A percentile compares a stretch with the other conserved stretches of the same genome.
Evolutionary conservation across 1,140 invertebrate species (phyloP).

Genomic region (Hycleus phaleratus): DNA sequence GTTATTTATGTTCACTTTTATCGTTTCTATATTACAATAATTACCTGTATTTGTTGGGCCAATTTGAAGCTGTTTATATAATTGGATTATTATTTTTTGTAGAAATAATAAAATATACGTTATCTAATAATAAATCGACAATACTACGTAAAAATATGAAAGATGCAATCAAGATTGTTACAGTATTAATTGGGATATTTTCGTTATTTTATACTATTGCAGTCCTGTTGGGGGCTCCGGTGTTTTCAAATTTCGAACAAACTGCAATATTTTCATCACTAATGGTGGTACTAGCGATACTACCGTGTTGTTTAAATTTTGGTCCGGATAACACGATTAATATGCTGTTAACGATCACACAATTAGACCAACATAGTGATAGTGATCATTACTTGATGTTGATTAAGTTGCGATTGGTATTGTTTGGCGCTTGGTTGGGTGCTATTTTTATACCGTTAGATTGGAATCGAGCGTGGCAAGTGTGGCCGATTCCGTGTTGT

Average conservation of each 20-base stretch:
- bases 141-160: constrained; percentile 21
- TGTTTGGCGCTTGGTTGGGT: constrained; percentile 82
- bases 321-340: constrained; percentile 50
- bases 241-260: constrained; percentile 56
- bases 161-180: constrained; percentile 39
- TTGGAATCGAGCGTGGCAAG: constrained; percentile 87
- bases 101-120: constrained; percentile 30
- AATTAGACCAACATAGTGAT: constrained; percentile 43
- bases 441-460: constrained; percentile 83
- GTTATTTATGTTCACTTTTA: constrained; percentile 20
- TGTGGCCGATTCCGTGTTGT: constrained; percentile 71
- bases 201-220: constrained; percentile 52
- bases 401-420: constrained; percentile 49
- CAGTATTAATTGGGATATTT: constrained; percentile 32
- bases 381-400: constrained; percentile 39
- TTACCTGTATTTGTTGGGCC: constrained; percentile 27
- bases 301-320: constrained; percentile 55
- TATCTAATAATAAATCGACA: constrained; percentile 1
- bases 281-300: constrained; percentile 56
- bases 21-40: constrained; percentile 17
- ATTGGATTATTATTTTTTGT: constrained; percentile 21
- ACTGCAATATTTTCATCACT: constrained; percentile 64
- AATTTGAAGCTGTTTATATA: constrained; percentile 24
- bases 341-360: constrained; percentile 45
- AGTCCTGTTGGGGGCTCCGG: constrained; percentile 68